Evolutionary conservation across 2,888 invertebrate species (phyloP).

Genomic region (Rambutsinella grinnellia): DNA sequence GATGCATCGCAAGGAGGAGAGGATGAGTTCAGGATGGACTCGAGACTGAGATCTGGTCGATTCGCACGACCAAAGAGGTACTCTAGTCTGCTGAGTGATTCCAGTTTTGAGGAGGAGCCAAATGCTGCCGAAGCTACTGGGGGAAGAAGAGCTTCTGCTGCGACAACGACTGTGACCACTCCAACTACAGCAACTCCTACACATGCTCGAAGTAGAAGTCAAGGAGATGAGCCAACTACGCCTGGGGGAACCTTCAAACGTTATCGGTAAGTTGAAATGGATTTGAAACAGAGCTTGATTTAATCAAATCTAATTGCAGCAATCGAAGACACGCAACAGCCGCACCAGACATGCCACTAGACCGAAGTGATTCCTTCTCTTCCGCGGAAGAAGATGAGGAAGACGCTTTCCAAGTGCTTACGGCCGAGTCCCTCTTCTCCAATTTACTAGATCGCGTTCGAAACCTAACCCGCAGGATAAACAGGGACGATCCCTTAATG

Average conservation of each 20-base stretch:
- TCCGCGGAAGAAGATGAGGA: slow-evolving; percentile 85
- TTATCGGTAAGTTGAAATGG: slow-evolving; percentile 46
- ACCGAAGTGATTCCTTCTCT: slow-evolving; percentile 87
- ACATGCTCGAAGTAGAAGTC: slow-evolving; percentile 61
- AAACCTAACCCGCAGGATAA: slow-evolving; percentile 85
- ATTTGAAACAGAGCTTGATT: too few relatives aligned
- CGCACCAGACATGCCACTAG: slow-evolving; percentile 68
- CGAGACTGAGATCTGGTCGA: slow-evolving; percentile 68
- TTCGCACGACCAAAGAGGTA: slow-evolving; percentile 74
- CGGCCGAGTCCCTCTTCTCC: slow-evolving; percentile 91
- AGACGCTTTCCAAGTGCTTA: slow-evolving; percentile 91
- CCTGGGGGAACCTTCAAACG: slow-evolving; percentile 53
- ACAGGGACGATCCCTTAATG: slow-evolving; percentile 81
- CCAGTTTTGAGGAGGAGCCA: slow-evolving; percentile 56
- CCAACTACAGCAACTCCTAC: slow-evolving; percentile 14
- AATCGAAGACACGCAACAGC: slow-evolving; percentile 29
- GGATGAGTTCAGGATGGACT: slow-evolving; percentile 71
- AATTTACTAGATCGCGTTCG: slow-evolving; percentile 74
- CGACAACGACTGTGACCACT: slow-evolving; percentile 6
- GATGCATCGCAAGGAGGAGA: slow-evolving; percentile 47
- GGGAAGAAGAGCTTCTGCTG: slow-evolving; percentile 37
- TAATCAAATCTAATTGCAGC: slow-evolving; percentile 16
- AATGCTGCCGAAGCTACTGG: slow-evolving; percentile 21
- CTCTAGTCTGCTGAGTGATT: slow-evolving; percentile 62
- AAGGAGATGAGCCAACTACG: slow-evolving; percentile 61